A percentile compares a stretch with the other conserved stretches of the same genome.
Evolutionary conservation across 2,113 vertebrate genomes (phyloP).

Genomic region (Gymnobelideus leadbeateri): DNA sequence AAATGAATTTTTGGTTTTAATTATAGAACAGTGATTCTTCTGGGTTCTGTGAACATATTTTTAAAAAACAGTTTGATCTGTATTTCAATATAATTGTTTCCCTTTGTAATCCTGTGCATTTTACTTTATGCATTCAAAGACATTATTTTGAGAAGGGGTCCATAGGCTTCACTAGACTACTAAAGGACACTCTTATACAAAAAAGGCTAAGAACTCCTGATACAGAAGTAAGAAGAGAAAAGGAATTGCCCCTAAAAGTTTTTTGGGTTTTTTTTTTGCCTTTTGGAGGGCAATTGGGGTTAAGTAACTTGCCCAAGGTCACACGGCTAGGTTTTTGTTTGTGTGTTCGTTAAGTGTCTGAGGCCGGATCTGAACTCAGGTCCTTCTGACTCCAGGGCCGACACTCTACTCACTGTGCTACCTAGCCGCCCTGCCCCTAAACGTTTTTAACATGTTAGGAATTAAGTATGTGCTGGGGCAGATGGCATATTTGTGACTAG

Average conservation of each 20-base stretch:
- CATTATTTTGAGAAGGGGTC: background rate
- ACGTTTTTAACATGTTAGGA: background rate
- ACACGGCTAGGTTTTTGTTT: no score
- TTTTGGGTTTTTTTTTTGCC: no score
- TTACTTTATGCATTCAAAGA: background rate
- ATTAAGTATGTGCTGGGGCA: background rate
- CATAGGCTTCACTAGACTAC: background rate
- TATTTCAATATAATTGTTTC: background rate
- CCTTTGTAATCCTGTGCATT: background rate
- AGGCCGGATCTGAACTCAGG: no score
- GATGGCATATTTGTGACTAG: background rate
- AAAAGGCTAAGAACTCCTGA: background rate
- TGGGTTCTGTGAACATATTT: background rate
- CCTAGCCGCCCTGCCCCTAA: no score
- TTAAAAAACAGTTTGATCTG: background rate
- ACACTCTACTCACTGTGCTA: no score
- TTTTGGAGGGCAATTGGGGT: no score
- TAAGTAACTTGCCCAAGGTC: no score
- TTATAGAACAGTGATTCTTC: background rate
- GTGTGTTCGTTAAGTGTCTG: no score
- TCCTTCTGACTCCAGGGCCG: no score
- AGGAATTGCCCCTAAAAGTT: background rate
- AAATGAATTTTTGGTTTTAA: background rate
- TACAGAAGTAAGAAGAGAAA: background rate
- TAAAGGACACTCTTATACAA: background rate